Percentiles rank a stretch among this genome's conserved stretches.
Conservation (phyloP, 2,113 vertebrate genomes). For the Gymnorhina tibicen region DNA sequence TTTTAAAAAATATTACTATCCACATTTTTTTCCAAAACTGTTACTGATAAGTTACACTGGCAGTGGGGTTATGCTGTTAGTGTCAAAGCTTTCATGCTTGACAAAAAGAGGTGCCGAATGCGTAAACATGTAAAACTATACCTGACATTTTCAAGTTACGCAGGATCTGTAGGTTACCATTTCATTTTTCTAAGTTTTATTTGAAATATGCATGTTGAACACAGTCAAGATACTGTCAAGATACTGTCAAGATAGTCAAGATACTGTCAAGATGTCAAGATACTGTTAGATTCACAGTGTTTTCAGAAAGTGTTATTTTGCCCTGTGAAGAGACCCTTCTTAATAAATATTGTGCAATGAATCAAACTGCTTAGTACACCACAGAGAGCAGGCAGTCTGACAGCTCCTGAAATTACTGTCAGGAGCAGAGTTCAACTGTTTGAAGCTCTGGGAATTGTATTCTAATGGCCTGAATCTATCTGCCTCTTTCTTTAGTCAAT, state of each 20-base stretch:
- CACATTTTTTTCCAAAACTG: not conserved
- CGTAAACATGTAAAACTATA: not conserved
- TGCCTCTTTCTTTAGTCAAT: not conserved
- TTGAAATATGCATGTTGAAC: not conserved
- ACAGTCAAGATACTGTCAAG: not conserved
- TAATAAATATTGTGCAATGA: not conserved
- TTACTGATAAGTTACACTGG: not conserved
- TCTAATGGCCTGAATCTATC: not conserved
- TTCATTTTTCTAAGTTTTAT: not conserved
- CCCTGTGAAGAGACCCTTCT: not conserved
- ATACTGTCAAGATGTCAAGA: no score
- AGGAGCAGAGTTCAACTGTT: not conserved
- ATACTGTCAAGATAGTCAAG: no score
- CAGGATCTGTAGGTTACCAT: not conserved
- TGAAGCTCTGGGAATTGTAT: not conserved
- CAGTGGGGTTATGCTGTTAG: not conserved
- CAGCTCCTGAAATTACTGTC: not conserved
- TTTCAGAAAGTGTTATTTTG: not conserved
- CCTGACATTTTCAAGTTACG: not conserved
- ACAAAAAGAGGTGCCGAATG: not conserved
- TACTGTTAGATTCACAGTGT: not conserved
- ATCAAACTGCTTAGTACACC: not conserved
- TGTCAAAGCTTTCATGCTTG: not conserved
- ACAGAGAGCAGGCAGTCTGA: not conserved
- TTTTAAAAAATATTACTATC: not conserved